Percentiles rank a stretch among this genome's conserved stretches.
Evolutionary conservation across 2,113 vertebrate genomes (phyloP).

Genomic region (Nibea coibor): DNA sequence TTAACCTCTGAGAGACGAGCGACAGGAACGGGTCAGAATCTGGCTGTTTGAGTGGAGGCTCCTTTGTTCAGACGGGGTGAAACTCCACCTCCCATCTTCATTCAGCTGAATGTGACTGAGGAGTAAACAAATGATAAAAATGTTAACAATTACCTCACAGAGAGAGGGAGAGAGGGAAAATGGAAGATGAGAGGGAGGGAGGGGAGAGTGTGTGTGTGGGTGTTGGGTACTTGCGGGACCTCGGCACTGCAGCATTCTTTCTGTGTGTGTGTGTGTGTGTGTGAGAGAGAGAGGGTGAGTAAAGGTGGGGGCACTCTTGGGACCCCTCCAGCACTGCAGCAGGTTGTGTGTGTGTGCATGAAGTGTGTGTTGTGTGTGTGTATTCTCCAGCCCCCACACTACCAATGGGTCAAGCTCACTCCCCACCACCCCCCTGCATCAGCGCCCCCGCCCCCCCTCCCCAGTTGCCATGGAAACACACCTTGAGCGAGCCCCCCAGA

Average conservation of each 20-base stretch:
- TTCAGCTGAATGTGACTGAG: conserved; percentile 30
- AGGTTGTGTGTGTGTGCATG: conserved; percentile 71
- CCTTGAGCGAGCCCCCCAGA: conserved; percentile 92
- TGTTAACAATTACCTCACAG: conserved; percentile 70
- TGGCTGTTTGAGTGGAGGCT: neutral
- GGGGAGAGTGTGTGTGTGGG: conserved; percentile 70
- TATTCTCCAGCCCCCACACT: conserved; percentile 87
- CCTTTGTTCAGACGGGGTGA: neutral
- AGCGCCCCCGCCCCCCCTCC: conserved; percentile 87
- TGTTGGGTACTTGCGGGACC: conserved; percentile 78
- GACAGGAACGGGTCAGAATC: neutral
- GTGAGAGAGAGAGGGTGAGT: conserved; percentile 73
- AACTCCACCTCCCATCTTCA: neutral
- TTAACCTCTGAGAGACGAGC: neutral
- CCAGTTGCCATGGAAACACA: conserved; percentile 96
- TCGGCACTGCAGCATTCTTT: conserved; percentile 82
- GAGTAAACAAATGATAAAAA: conserved; percentile 67
- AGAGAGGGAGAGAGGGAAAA: conserved; percentile 65
- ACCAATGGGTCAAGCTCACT: conserved; percentile 94
- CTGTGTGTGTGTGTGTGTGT: conserved; percentile 65
- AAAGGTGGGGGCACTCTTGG: conserved; percentile 84
- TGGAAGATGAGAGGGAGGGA: conserved; percentile 14
- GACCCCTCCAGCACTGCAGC: conserved; percentile 86
- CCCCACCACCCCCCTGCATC: conserved; percentile 82
- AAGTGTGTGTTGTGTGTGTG: conserved; percentile 62